These are phyloP conservation scores for Lates calcarifer DNA, from an alignment of 2,113 vertebrate species.

Conservation along the genomic window DNA sequence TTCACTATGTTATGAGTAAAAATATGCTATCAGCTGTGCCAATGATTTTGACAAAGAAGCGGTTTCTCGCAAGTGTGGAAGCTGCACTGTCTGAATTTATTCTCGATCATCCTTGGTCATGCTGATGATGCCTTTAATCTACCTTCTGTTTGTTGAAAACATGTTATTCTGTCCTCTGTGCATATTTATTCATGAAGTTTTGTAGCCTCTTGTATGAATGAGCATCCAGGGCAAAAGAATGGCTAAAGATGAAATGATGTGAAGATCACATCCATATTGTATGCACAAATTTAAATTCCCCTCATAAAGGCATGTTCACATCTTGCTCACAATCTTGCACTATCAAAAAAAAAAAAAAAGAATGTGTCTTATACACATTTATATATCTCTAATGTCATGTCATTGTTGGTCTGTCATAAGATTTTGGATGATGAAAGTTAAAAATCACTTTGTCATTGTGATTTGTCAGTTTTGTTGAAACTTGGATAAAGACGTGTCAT, in stretches of 20 bases:
- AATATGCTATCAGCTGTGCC: conserved; percentile 16
- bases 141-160: neutral
- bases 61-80: conserved; percentile 4
- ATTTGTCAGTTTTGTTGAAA: conserved; percentile 14
- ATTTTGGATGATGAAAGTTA: neutral
- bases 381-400: neutral
- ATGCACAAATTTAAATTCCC: neutral
- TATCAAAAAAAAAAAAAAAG: neutral
- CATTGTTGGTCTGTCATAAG: conserved; percentile 9
- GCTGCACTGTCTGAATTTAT: conserved; percentile 1
- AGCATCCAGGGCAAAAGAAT: neutral
- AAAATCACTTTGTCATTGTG: too few species aligned
- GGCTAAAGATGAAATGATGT: neutral
- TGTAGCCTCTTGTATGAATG: conserved; percentile 27
- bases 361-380: neutral
- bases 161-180: neutral
- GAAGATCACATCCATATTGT: neutral
- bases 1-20: conserved; percentile 20
- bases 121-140: conserved; percentile 36
- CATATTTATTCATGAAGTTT: conserved; percentile 19
- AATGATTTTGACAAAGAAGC: conserved; percentile 18
- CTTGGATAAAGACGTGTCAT: neutral
- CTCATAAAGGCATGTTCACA: conserved; percentile 18
- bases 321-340: neutral
- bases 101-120: conserved; percentile 14